A percentile compares a stretch with the other conserved stretches of the same genome.
These are phyloP conservation scores for Eudemis profundana DNA, from an alignment of 2,888 invertebrate genomes.

Conservation along the genomic window DNA sequence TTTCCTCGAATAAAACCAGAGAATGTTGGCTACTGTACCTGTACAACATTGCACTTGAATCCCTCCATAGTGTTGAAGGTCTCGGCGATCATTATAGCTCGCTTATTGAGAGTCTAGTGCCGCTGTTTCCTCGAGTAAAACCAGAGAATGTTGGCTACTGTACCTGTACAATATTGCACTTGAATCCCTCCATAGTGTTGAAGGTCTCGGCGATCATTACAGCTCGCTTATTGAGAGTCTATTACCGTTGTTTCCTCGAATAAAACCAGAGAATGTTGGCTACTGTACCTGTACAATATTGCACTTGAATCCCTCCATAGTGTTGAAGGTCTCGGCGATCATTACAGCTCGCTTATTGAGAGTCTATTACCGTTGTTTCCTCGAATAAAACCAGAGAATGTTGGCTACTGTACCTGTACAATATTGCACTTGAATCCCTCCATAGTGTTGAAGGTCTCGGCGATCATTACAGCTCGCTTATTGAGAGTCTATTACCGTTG, in stretches of 20 bases:
- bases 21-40: conserved; percentile 60
- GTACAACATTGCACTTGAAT: conserved; percentile 92
- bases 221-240: no score
- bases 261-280: no score
- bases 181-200: conserved; percentile 95
- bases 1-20: no score
- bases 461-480: conserved; percentile 92
- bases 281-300: conserved; percentile 87
- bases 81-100: conserved; percentile 94
- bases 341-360: conserved; percentile 92
- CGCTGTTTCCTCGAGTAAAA: no score
- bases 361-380: conserved; percentile 88
- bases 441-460: conserved; percentile 95
- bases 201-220: conserved; percentile 94
- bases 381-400: no score
- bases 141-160: background rate
- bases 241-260: no score
- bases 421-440: conserved; percentile 94
- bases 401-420: conserved; percentile 76
- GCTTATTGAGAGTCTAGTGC: no score
- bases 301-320: conserved; percentile 94
- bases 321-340: conserved; percentile 95
- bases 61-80: conserved; percentile 97
- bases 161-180: conserved; percentile 90
- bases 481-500: conserved; percentile 90